Conservation (phyloP, 2,113 vertebrate genomes). For the Notothenia coriiceps region DNA sequence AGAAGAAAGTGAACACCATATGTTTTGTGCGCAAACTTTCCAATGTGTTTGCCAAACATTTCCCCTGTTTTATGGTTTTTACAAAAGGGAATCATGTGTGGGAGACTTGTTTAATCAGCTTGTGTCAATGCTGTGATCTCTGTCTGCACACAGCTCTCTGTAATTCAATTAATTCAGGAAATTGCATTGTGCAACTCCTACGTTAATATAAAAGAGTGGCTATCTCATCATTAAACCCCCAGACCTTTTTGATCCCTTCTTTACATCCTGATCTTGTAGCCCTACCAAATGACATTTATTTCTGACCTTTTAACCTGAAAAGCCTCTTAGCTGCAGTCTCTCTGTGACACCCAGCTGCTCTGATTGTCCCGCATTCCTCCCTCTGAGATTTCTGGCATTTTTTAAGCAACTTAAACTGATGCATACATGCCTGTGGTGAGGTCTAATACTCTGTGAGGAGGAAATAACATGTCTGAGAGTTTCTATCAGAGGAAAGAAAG, state of each 20-base stretch:
- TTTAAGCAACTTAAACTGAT: constrained; percentile 34
- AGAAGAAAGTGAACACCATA: background rate
- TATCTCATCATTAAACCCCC: background rate
- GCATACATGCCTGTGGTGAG: constrained; percentile 59
- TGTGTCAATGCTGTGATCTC: background rate
- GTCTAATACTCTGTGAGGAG: constrained; percentile 28
- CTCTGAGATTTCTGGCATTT: constrained; percentile 41
- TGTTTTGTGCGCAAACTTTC: constrained; percentile 52
- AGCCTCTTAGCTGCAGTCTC: constrained; percentile 25
- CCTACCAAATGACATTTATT: constrained; percentile 39
- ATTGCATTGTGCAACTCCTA: background rate
- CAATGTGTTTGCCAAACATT: constrained; percentile 31
- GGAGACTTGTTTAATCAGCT: constrained; percentile 4
- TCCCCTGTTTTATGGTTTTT: constrained; percentile 22
- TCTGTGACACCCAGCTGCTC: constrained; percentile 44
- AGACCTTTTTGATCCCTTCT: background rate
- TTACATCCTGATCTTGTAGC: constrained; percentile 41
- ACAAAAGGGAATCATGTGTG: constrained; percentile 14
- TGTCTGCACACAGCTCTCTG: background rate
- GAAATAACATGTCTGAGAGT: constrained; percentile 29
- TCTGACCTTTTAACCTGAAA: constrained; percentile 57
- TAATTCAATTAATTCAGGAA: constrained; percentile 34
- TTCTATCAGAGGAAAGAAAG: constrained; percentile 34
- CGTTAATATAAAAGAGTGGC: constrained; percentile 14
- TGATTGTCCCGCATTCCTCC: constrained; percentile 49